These are phyloP conservation scores for Hydrolagus colliei DNA, from an alignment of 2,797 vertebrate genomes.

Conservation along the genomic window DNA sequence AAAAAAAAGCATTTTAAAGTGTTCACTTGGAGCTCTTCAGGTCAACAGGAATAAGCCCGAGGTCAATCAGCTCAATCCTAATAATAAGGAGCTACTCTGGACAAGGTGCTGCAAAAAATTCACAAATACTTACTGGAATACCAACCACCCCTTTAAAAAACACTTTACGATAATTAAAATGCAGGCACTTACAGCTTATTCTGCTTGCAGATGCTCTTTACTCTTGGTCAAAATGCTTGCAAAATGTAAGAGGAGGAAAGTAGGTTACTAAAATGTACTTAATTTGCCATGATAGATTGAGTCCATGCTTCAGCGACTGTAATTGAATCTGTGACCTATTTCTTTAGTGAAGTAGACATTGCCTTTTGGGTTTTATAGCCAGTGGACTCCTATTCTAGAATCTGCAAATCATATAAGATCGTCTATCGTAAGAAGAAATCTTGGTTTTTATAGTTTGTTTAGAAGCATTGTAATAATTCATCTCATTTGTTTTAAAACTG, in stretches of 20 bases:
- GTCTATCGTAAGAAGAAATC: neutral
- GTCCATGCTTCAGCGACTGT: slow-evolving; percentile 99
- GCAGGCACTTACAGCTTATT: slow-evolving; percentile 5
- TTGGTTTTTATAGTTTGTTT: too few relatives aligned
- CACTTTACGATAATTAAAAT: slow-evolving; percentile 10
- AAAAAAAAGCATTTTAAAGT: neutral
- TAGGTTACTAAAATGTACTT: slow-evolving; percentile 99
- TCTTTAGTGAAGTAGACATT: slow-evolving; percentile 97
- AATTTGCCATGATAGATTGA: slow-evolving; percentile 99
- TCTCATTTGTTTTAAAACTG: too few relatives aligned
- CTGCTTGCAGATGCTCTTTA: slow-evolving; percentile 72
- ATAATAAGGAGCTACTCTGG: neutral
- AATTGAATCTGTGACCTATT: slow-evolving; percentile 99
- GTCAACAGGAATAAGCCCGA: slow-evolving; percentile 12
- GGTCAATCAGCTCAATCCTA: neutral
- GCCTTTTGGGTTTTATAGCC: slow-evolving; percentile 76
- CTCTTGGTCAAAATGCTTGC: slow-evolving; percentile 92
- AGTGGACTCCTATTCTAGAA: slow-evolving; percentile 3
- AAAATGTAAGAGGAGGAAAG: slow-evolving; percentile 95
- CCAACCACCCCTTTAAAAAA: neutral
- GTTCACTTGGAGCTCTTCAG: slow-evolving; percentile 9
- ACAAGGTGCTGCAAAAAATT: neutral
- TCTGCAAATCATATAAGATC: slow-evolving; percentile 12
- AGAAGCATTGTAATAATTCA: too few relatives aligned
- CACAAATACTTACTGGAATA: slow-evolving; percentile 22